These are phyloP conservation scores for Griposia aprilina DNA, from an alignment of 2,888 invertebrate genomes.

Conservation along the genomic window DNA sequence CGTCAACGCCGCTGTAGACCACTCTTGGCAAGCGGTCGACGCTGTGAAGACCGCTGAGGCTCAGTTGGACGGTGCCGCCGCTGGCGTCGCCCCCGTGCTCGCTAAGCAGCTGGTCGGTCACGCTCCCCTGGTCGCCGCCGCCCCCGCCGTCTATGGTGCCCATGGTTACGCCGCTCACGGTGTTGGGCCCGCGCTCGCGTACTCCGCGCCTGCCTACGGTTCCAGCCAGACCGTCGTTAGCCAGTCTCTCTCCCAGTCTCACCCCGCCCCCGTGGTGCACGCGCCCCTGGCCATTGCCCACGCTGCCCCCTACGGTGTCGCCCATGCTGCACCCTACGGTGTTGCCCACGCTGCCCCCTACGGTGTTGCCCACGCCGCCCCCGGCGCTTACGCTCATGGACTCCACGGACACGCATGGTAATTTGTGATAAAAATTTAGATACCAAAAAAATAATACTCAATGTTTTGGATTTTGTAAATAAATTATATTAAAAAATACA, in stretches of 20 bases:
- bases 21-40: conserved; percentile 87
- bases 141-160: conserved; percentile 64
- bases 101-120: conserved; percentile 87
- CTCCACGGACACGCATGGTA: conserved; percentile 84
- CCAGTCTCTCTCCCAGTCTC: conserved; percentile 84
- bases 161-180: conserved; percentile 68
- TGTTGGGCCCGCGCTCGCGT: conserved; percentile 67
- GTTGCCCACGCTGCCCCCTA: conserved; percentile 72
- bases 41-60: conserved; percentile 87
- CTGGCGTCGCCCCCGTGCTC: conserved; percentile 85
- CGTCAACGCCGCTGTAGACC: conserved; percentile 87
- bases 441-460: conserved; percentile 87
- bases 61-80: conserved; percentile 87
- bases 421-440: conserved; percentile 86
- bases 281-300: conserved; percentile 76
- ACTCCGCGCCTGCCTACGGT: conserved; percentile 71
- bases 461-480: conserved; percentile 83
- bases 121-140: conserved; percentile 69
- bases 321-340: conserved; percentile 71
- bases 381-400: conserved; percentile 70
- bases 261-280: conserved; percentile 79
- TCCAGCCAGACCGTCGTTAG: conserved; percentile 80
- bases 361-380: conserved; percentile 72
- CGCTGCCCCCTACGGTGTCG: conserved; percentile 71
- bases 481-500: conserved; percentile 84